Evolutionary conservation across 2,797 vertebrate genomes (phyloP), one percentile per base, ranked within the genome.

Genomic region (Gobionotothen gibberifrons): DNA sequence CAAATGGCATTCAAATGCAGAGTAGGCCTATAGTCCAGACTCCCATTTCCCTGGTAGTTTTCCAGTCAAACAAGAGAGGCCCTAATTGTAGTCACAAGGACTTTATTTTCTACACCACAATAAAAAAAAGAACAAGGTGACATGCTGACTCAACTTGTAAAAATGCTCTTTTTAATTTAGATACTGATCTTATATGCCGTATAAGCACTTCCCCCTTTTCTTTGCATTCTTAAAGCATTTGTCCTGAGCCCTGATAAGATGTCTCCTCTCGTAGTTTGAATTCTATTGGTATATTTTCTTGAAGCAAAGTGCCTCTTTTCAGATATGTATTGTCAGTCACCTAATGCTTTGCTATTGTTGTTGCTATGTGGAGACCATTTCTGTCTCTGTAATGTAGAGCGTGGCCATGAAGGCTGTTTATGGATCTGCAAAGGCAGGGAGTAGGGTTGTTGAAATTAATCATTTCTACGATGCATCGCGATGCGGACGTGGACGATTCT

Each of bases 311-410:
- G 84, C 81, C 84, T 88, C 82, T 85, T 91, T 92, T 89, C 72
- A 85, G 57, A 90, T 87, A 89, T 90, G 89, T 92, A 87, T 91
- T 89, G 73, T 78, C 68, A 80, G 74, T 79, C 79, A 74, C 74
- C 79, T 86, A 87, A 90, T 92, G 85, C 85, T 90, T 78, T 89
- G 85, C 84, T 84, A 83, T 90, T 89, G 89, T 87, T 87, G 82
- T 74, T 82, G 84, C 84, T 77, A 81, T 78, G 74, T 85, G 82
- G 81, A 88, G 79, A 73, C 73, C 84, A 83, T 93, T 90, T 85
- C 79, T 89, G 86, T 84, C 82, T 74, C 64, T 79, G 82, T 81
- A 84, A 86, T 85, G 74, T 85, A 76, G 74, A 82, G 67, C 63
- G 39, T 70, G 68, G 81, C 77, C 74, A 82, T 88, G 79, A 82